These are phyloP conservation scores for Hylaea fasciaria DNA, from an alignment of 2,888 invertebrate genomes.

Conservation along the genomic window DNA sequence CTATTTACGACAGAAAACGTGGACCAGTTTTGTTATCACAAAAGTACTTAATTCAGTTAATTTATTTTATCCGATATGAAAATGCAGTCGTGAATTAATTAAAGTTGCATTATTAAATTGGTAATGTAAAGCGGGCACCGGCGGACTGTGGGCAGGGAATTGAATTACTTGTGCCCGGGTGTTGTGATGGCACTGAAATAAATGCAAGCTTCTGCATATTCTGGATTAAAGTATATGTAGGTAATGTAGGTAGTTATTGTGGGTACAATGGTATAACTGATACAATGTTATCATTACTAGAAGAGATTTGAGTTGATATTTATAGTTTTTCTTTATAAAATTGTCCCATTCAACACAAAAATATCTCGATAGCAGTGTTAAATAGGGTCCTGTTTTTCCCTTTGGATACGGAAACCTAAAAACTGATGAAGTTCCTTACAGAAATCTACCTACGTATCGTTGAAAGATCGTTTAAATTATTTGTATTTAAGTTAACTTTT, in stretches of 20 bases:
- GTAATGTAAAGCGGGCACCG: slow-evolving; percentile 58
- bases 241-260: too few species aligned
- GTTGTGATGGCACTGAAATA: slow-evolving; percentile 69
- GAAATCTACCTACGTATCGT: too few species aligned
- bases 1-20: slow-evolving; percentile 49
- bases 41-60: slow-evolving; percentile 56
- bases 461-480: too few species aligned
- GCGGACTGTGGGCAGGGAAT: slow-evolving; percentile 56
- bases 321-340: too few species aligned
- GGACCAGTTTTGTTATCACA: slow-evolving; percentile 52
- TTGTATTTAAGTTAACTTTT: too few species aligned
- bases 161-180: slow-evolving; percentile 62
- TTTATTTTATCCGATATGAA: slow-evolving; percentile 57
- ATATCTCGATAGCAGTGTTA: too few species aligned
- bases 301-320: slow-evolving; percentile 42
- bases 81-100: slow-evolving; percentile 62
- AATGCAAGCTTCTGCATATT: slow-evolving; percentile 66
- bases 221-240: slow-evolving; percentile 59
- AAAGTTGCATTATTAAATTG: slow-evolving; percentile 64
- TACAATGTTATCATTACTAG: too few species aligned
- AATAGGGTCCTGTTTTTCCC: too few species aligned
- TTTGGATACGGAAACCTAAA: too few species aligned
- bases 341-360: too few species aligned
- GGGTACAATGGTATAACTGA: too few species aligned
- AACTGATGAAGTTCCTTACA: too few species aligned